Conservation (phyloP, 2,888 invertebrate species). For the Drosophila monieri region DNA sequence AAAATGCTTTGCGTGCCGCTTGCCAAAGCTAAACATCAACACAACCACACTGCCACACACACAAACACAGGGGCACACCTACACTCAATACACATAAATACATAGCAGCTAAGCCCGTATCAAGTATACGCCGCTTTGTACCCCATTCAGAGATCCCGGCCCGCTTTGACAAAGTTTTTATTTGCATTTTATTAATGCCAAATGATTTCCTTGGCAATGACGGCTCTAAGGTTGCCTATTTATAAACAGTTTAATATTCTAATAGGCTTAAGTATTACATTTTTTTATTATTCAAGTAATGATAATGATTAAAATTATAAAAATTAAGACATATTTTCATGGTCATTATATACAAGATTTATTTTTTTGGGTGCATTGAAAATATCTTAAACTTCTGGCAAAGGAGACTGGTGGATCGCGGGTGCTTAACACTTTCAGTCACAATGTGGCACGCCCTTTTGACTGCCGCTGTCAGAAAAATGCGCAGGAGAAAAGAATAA, state of each 20-base stretch:
- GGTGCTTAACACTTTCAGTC: conserved; percentile 43
- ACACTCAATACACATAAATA: neutral
- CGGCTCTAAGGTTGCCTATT: conserved; percentile 10
- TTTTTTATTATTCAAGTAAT: neutral
- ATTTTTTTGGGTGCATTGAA: neutral
- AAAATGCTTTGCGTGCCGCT: conserved; percentile 75
- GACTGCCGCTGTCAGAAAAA: conserved; percentile 64
- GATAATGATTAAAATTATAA: too few species aligned
- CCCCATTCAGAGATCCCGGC: conserved; percentile 35
- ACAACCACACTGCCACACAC: conserved; percentile 23
- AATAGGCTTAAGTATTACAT: neutral
- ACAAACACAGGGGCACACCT: neutral
- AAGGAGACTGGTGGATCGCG: conserved; percentile 7
- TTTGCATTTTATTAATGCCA: conserved; percentile 66
- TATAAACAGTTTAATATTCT: conserved; percentile 1
- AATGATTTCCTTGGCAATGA: conserved; percentile 39
- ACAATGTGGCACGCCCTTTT: conserved; percentile 34
- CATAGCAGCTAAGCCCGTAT: conserved; percentile 23
- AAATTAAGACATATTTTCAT: too few species aligned
- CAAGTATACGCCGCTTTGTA: conserved; percentile 59
- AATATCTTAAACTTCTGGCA: neutral
- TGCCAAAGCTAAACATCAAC: conserved; percentile 43
- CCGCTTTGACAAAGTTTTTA: conserved; percentile 53
- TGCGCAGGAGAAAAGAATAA: conserved; percentile 40
- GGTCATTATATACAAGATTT: neutral